A percentile compares a stretch with the other conserved stretches of the same genome.
Evolutionary conservation across 2,888 invertebrate genomes (phyloP).

Genomic region (Xestia ashworthii): DNA sequence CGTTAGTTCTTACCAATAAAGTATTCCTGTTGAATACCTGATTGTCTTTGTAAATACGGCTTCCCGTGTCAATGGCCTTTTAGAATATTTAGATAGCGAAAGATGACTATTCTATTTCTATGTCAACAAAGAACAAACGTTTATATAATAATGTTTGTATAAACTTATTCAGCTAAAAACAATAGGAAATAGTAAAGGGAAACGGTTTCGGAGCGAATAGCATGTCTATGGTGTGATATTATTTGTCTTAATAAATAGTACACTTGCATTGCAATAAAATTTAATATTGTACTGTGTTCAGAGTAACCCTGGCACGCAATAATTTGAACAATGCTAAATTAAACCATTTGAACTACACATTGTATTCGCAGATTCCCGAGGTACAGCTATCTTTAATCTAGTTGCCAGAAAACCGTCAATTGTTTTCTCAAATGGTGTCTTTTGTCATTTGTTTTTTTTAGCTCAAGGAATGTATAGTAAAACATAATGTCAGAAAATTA

Average conservation of each 20-base stretch:
- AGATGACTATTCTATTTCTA: neutral
- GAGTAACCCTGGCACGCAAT: neutral
- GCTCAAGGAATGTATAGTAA: neutral
- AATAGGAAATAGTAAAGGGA: neutral
- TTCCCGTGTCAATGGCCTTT: constrained; percentile 24
- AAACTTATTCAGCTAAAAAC: neutral
- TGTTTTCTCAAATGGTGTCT: constrained; percentile 3
- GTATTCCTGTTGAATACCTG: constrained; percentile 17
- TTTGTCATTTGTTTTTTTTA: neutral
- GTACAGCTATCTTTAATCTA: constrained; percentile 7
- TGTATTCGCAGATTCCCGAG: constrained; percentile 4
- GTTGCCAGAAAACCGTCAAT: constrained; percentile 18
- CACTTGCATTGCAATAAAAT: neutral
- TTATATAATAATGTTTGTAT: neutral
- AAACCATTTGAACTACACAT: constrained; percentile 26
- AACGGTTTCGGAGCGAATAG: neutral
- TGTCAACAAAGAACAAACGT: neutral
- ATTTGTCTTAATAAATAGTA: constrained; percentile 18
- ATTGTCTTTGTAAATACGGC: constrained; percentile 11
- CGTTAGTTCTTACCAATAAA: constrained; percentile 27
- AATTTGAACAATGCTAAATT: constrained; percentile 30
- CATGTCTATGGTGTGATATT: neutral
- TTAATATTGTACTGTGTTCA: too few species aligned
- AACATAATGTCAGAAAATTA: neutral
- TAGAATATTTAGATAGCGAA: constrained; percentile 6